A percentile compares a stretch with the other conserved stretches of the same genome.
These are phyloP conservation scores for Colletes latitarsis DNA, from an alignment of 1,140 invertebrate species.

Conservation along the genomic window DNA sequence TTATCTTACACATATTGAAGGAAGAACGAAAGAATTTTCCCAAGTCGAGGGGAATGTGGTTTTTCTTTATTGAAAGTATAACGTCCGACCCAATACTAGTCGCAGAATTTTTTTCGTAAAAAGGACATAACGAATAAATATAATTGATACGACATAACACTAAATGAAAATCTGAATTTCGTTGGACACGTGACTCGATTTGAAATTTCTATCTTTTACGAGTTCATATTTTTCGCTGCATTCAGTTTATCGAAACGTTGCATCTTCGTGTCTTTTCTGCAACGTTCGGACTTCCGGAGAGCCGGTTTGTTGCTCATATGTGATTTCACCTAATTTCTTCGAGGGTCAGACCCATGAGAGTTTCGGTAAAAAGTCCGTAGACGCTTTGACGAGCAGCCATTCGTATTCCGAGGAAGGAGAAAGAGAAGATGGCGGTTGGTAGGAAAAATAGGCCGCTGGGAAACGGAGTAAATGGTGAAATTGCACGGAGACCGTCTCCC, in stretches of 20 bases:
- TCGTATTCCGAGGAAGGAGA: constrained; percentile 18
- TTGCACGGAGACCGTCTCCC: neutral
- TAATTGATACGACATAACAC: too few relatives aligned
- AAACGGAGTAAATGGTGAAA: neutral
- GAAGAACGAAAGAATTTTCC: too few relatives aligned
- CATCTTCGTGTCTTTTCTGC: neutral
- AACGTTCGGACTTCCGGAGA: neutral
- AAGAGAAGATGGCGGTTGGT: neutral
- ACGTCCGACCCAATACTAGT: too few relatives aligned
- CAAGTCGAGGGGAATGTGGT: too few relatives aligned
- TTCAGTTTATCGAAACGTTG: neutral
- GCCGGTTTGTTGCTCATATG: neutral
- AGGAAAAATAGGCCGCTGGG: neutral
- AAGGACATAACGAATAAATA: too few relatives aligned
- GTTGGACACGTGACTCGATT: too few relatives aligned
- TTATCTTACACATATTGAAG: too few relatives aligned
- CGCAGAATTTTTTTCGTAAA: too few relatives aligned
- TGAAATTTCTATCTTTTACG: too few relatives aligned
- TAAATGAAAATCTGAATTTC: too few relatives aligned
- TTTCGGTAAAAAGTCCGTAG: neutral
- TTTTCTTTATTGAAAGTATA: too few relatives aligned
- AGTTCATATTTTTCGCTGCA: neutral
- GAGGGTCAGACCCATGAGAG: neutral
- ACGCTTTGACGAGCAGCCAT: constrained; percentile 6
- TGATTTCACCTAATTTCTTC: neutral